Percentiles rank a stretch among this genome's conserved stretches.
phyloP scores from a whole-genome alignment of 35 echinoderm and acorn worm genomes.

The Chiridota heheva region DNA sequence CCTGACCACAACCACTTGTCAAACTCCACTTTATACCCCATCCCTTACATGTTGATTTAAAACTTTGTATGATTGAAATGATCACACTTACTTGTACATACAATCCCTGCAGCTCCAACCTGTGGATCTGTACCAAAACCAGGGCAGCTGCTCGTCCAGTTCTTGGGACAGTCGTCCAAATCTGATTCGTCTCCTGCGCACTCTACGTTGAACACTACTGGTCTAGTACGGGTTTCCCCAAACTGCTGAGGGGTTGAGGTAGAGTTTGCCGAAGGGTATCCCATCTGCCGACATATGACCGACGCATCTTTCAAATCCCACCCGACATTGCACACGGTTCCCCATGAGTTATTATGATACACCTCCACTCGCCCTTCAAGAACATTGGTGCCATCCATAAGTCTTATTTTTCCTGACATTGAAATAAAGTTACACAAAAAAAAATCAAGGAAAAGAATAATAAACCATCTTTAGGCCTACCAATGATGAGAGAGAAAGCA shows the following conservation, averaged over 20 bases:
- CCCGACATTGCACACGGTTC: conserved; percentile 37
- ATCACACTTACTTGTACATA: conserved; percentile 28
- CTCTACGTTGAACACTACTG: conserved; percentile 10
- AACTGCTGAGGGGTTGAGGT: conserved; percentile 6
- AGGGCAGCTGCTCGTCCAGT: not conserved
- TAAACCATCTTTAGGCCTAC: not conserved
- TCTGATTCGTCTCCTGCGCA: conserved; percentile 31
- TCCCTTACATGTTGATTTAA: too few relatives aligned
- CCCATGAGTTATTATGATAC: conserved; percentile 28
- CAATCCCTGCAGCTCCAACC: conserved; percentile 19
- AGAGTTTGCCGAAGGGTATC: conserved; percentile 36
- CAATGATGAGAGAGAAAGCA: not conserved
- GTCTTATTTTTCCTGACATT: conserved; percentile 34
- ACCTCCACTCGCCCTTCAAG: conserved; percentile 52
- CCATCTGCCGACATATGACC: conserved; percentile 36
- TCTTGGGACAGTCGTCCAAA: conserved; percentile 1
- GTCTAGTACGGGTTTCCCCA: not conserved
- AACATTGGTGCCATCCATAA: not conserved
- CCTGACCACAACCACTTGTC: too few relatives aligned
- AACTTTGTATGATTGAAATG: not conserved
- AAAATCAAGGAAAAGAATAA: not conserved
- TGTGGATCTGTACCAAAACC: not conserved
- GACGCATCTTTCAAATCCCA: conserved; percentile 43
- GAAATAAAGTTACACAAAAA: not conserved
- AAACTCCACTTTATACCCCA: too few relatives aligned